Percentiles rank a stretch among this genome's conserved stretches.
Conservation (phyloP, 2,113 vertebrate genomes). For the Pogonocichla stellata region DNA sequence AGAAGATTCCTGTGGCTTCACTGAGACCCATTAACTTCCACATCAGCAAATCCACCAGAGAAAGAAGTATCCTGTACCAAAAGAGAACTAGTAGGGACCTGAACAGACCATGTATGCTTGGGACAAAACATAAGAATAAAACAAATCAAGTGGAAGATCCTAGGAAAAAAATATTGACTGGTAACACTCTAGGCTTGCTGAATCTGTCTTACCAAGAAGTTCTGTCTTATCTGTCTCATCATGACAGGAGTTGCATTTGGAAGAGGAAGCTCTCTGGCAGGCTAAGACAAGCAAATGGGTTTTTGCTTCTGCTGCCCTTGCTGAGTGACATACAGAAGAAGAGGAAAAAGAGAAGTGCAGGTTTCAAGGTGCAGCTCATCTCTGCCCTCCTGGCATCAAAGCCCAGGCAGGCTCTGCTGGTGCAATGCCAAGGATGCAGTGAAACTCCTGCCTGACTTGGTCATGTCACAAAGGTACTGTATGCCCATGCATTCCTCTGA, state of each 20-base stretch:
- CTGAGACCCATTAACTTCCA: neutral
- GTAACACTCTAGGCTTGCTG: neutral
- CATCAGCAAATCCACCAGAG: neutral
- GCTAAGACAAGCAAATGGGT: neutral
- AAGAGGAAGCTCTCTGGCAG: neutral
- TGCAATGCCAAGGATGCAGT: neutral
- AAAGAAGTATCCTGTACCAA: neutral
- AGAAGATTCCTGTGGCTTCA: neutral
- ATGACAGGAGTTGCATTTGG: neutral
- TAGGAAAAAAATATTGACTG: neutral
- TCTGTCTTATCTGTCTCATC: neutral
- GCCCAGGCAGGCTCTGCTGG: neutral
- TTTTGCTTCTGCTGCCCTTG: neutral
- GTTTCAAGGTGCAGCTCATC: neutral
- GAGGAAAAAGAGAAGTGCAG: neutral
- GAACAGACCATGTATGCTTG: neutral
- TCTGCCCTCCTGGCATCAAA: neutral
- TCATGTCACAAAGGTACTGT: neutral
- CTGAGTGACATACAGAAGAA: neutral
- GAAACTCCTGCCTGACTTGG: neutral
- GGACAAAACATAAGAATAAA: neutral
- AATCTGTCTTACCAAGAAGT: neutral
- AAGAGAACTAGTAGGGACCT: neutral
- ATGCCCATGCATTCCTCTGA: neutral
- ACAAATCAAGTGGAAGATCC: neutral